Percentiles rank a stretch among this genome's conserved stretches.
These are phyloP conservation scores for Phocides pigmalion DNA, from an alignment of 1,140 invertebrate genomes.

Conservation along the genomic window DNA sequence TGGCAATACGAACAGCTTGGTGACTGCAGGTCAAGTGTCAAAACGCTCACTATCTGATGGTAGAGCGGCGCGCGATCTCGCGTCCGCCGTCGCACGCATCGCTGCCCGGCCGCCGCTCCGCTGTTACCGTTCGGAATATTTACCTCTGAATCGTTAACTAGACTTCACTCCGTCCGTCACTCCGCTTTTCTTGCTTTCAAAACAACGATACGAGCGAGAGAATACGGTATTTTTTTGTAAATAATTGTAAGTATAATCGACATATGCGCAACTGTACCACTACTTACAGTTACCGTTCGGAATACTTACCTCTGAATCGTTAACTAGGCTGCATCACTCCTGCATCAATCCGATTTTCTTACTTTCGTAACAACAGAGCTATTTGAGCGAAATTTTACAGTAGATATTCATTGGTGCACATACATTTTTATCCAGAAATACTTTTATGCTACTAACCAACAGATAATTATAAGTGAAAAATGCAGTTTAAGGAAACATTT, in stretches of 20 bases:
- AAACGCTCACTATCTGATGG: constrained; percentile 39
- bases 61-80: constrained; percentile 15
- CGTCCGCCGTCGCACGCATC: constrained; percentile 27
- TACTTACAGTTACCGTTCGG: constrained; percentile 7
- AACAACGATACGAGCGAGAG: too few species aligned
- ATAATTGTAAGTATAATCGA: too few species aligned
- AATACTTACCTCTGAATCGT: background rate
- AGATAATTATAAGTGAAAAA: too few species aligned
- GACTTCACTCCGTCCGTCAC: background rate
- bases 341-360: background rate
- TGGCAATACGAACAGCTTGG: constrained; percentile 1
- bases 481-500: too few species aligned
- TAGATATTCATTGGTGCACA: too few species aligned
- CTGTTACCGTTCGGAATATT: constrained; percentile 1
- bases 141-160: constrained; percentile 10
- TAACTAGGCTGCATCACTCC: background rate
- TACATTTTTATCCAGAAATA: too few species aligned
- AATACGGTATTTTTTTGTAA: too few species aligned
- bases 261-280: too few species aligned
- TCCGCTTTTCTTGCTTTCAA: background rate
- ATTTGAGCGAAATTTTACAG: too few species aligned
- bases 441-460: too few species aligned
- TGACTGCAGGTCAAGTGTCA: constrained; percentile 56
- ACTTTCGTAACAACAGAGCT: background rate
- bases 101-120: too few species aligned